phyloP scores from a whole-genome alignment of 2,888 invertebrate genomes.

The Perizoma affinitatum region DNA sequence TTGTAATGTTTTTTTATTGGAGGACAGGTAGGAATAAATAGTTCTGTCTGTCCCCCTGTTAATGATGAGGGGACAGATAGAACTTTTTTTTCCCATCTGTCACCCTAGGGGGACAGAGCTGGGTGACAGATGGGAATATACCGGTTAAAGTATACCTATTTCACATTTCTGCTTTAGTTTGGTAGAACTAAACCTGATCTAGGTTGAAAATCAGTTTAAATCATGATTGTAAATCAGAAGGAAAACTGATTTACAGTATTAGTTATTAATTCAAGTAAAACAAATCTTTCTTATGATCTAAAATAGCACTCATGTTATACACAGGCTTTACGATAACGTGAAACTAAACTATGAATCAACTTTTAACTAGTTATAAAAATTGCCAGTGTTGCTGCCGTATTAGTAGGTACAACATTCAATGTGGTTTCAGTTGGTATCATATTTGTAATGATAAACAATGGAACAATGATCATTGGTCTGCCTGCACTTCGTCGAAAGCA shows the following conservation, averaged over 20 bases:
- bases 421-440: constrained; percentile 58
- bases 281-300: constrained; percentile 60
- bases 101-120: no score
- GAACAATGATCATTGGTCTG: constrained; percentile 59
- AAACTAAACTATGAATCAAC: constrained; percentile 54
- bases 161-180: no score
- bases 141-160: no score
- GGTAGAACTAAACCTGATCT: constrained; percentile 2
- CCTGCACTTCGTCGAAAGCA: constrained; percentile 32
- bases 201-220: no score
- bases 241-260: constrained; percentile 26
- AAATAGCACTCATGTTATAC: constrained; percentile 55
- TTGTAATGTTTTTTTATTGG: no score
- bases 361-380: constrained; percentile 38
- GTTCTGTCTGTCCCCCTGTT: no score
- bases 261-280: constrained; percentile 31
- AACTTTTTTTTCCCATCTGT: no score
- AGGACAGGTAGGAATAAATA: no score
- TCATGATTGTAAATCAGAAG: constrained; percentile 3
- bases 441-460: constrained; percentile 64
- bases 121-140: no score
- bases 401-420: constrained; percentile 71
- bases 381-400: no score
- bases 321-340: no score
- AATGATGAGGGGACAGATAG: no score